Percentiles rank a stretch among this genome's conserved stretches.
phyloP scores from a whole-genome alignment of 2,888 invertebrate species.

The Neocrepidodera transversa region DNA sequence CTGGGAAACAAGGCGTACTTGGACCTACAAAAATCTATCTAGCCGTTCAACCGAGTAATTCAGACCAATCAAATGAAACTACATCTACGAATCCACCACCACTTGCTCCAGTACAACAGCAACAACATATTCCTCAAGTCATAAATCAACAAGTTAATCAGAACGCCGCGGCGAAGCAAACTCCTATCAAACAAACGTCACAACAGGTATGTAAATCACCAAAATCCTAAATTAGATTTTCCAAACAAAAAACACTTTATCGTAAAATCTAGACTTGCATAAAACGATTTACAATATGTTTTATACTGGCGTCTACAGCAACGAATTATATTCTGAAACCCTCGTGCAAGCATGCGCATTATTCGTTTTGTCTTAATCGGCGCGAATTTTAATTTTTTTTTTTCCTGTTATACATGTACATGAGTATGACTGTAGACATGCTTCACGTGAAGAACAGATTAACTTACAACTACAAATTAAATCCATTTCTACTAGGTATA shows the following conservation, averaged over 20 bases:
- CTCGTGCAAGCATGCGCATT: too few species aligned
- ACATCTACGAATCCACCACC: slow-evolving; percentile 61
- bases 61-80: slow-evolving; percentile 44
- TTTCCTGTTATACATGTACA: too few species aligned
- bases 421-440: slow-evolving; percentile 10
- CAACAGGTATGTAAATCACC: slow-evolving; percentile 59
- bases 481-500: too few species aligned
- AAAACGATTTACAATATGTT: too few species aligned
- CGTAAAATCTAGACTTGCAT: too few species aligned
- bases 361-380: too few species aligned
- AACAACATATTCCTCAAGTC: slow-evolving; percentile 58
- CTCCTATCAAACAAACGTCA: slow-evolving; percentile 40
- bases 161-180: slow-evolving; percentile 27
- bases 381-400: too few species aligned
- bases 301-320: too few species aligned
- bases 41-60: slow-evolving; percentile 78
- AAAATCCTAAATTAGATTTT: slow-evolving; percentile 54
- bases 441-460: slow-evolving; percentile 8
- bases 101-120: slow-evolving; percentile 63
- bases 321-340: too few species aligned
- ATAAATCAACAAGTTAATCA: slow-evolving; percentile 52
- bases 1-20: slow-evolving; percentile 83
- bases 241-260: too few species aligned
- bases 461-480: slow-evolving; percentile 4
- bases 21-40: slow-evolving; percentile 87